These are phyloP conservation scores for Leptatherina wallacei DNA, from an alignment of 2,797 vertebrate species.

Conservation along the genomic window DNA sequence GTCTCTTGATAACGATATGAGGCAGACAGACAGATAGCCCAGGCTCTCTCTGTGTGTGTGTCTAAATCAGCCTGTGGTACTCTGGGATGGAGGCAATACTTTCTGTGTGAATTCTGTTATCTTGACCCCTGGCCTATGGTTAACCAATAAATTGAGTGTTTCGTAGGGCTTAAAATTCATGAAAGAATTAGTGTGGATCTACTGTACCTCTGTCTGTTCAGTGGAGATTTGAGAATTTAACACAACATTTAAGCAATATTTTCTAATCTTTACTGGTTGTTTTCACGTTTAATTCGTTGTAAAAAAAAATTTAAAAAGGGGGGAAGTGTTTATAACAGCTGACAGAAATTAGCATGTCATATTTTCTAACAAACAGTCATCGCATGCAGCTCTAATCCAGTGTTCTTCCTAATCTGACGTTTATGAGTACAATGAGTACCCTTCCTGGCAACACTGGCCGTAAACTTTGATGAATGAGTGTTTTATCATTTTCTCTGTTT, in stretches of 20 bases:
- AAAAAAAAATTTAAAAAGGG: neutral
- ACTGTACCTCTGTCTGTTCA: neutral
- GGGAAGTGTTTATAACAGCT: neutral
- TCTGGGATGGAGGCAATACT: conserved; percentile 28
- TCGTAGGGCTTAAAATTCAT: neutral
- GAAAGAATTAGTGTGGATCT: neutral
- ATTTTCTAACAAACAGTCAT: neutral
- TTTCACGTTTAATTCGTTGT: neutral
- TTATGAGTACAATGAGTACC: neutral
- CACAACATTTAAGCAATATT: neutral
- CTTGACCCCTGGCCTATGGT: conserved; percentile 15
- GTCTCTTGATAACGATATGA: conserved; percentile 54
- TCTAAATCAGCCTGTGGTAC: conserved; percentile 7
- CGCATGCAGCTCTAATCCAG: neutral
- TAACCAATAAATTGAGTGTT: neutral
- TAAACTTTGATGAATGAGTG: neutral
- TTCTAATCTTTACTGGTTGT: neutral
- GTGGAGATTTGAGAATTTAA: neutral
- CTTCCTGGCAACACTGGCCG: neutral
- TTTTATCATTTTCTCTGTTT: neutral
- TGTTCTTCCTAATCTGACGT: neutral
- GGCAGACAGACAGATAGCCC: conserved; percentile 35
- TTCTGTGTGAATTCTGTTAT: conserved; percentile 39
- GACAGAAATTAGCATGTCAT: neutral
- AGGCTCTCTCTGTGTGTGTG: conserved; percentile 2